phyloP scores from a whole-genome alignment of 2,797 vertebrate species.

The Cynopterus sphinx region DNA sequence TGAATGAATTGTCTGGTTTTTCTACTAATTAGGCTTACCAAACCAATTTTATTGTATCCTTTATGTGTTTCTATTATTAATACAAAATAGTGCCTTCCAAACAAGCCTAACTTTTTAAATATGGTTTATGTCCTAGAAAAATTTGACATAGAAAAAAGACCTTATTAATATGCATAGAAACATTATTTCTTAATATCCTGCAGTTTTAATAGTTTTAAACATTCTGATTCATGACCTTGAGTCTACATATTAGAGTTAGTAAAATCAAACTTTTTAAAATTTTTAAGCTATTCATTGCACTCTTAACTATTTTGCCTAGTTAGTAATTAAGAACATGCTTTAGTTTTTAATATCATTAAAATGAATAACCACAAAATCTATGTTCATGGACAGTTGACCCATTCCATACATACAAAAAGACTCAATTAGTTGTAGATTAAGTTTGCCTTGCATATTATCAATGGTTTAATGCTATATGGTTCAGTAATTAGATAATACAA shows the following conservation, averaged over 20 bases:
- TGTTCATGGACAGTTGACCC: conserved; percentile 76
- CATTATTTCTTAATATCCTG: conserved; percentile 41
- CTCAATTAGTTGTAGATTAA: conserved; percentile 77
- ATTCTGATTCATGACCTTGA: conserved; percentile 53
- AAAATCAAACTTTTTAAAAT: background rate
- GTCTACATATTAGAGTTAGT: background rate
- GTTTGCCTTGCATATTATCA: conserved; percentile 73
- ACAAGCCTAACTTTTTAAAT: background rate
- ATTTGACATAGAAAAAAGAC: conserved; percentile 48
- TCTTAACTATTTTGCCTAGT: conserved; percentile 12
- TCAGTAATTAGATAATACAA: conserved; percentile 76
- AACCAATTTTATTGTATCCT: conserved; percentile 26
- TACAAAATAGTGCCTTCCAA: background rate
- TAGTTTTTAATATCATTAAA: conserved; percentile 77
- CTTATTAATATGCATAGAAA: conserved; percentile 56
- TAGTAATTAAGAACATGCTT: conserved; percentile 57
- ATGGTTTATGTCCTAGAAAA: background rate
- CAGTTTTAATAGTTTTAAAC: conserved; percentile 33
- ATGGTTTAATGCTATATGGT: conserved; percentile 81
- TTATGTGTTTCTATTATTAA: conserved; percentile 23
- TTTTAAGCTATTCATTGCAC: background rate
- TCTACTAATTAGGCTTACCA: conserved; percentile 10
- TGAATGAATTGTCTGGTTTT: background rate
- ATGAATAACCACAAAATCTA: conserved; percentile 79
- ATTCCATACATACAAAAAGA: conserved; percentile 69